Evolutionary conservation across 2,797 vertebrate species (phyloP).

Genomic region (Schizopygopsis pylzovi): DNA sequence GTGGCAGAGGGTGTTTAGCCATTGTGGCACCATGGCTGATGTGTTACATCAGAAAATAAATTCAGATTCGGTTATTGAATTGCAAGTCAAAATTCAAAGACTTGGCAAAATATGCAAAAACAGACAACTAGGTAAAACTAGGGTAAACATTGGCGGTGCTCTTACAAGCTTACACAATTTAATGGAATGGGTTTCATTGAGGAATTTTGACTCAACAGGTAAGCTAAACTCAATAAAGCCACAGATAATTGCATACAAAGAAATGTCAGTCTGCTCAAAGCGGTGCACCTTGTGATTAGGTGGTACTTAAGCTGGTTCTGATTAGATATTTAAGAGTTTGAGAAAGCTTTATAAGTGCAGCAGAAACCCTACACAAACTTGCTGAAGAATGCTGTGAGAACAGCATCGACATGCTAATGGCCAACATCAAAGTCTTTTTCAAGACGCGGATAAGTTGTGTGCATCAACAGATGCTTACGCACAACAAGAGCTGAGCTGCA

Average conservation of each 20-base stretch:
- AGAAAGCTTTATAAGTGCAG: not conserved
- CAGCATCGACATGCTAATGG: constrained; percentile 44
- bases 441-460: constrained; percentile 5
- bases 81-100: not conserved
- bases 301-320: not conserved
- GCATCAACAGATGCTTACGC: constrained; percentile 35
- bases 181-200: not conserved
- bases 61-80: not conserved
- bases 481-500: constrained; percentile 23
- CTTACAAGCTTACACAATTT: not conserved
- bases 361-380: not conserved
- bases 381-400: not conserved
- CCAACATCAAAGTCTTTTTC: constrained; percentile 46
- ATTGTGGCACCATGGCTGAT: not conserved
- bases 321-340: not conserved
- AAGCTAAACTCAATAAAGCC: not conserved
- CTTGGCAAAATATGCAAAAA: not conserved
- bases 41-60: not conserved
- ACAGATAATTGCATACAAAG: not conserved
- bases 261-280: not conserved
- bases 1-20: not conserved
- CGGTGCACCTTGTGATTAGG: not conserved
- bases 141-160: not conserved
- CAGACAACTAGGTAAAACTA: not conserved
- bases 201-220: not conserved